phyloP scores from a whole-genome alignment of 2,797 vertebrate species.

The Glyptemys insculpta region DNA sequence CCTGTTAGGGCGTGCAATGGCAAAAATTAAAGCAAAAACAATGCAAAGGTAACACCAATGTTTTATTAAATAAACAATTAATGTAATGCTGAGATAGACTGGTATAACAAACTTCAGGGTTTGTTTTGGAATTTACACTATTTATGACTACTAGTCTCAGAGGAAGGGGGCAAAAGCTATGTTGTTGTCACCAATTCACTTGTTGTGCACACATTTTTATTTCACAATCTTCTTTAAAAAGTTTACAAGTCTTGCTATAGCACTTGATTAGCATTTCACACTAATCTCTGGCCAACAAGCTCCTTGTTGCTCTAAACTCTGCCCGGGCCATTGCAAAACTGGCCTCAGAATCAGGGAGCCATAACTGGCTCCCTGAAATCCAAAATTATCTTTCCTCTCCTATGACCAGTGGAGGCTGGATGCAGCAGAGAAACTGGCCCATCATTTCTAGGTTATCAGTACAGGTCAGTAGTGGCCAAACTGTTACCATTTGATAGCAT shows the following conservation, averaged over 20 bases:
- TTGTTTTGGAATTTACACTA: neutral
- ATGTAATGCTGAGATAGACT: neutral
- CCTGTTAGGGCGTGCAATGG: neutral
- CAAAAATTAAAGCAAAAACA: neutral
- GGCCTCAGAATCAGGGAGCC: neutral
- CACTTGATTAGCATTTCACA: neutral
- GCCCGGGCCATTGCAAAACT: neutral
- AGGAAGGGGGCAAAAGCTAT: neutral
- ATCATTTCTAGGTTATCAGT: neutral
- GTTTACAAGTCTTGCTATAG: neutral
- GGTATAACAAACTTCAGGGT: neutral
- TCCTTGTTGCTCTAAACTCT: neutral
- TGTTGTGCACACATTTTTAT: neutral
- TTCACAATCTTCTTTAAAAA: neutral
- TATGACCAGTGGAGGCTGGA: neutral
- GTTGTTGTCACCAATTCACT: neutral
- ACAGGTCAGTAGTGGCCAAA: neutral
- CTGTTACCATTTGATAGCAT: neutral
- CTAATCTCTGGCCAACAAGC: neutral
- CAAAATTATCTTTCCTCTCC: neutral
- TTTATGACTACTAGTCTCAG: neutral
- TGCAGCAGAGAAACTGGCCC: neutral
- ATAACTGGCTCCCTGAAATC: neutral
- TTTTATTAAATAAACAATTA: neutral
- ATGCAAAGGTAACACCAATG: neutral